These are phyloP conservation scores for Burhinus oedicnemus DNA, from an alignment of 2,113 vertebrate genomes.

Conservation along the genomic window DNA sequence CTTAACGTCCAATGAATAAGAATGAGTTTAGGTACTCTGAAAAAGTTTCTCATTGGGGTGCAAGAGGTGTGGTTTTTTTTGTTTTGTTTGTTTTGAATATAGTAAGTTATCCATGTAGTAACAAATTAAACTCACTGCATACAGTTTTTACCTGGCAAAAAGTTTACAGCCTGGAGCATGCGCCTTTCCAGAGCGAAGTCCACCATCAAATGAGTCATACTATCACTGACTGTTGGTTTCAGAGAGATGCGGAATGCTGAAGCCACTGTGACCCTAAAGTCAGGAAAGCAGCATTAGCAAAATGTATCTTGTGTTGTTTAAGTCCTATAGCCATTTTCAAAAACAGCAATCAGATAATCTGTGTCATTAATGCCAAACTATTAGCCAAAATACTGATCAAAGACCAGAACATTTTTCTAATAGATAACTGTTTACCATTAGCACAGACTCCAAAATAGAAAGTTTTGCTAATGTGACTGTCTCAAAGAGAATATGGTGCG, in stretches of 20 bases:
- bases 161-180: slow-evolving; percentile 84
- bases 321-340: neutral
- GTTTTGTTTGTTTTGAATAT: neutral
- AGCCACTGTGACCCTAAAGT: slow-evolving; percentile 90
- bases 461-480: neutral
- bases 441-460: neutral
- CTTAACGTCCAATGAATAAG: neutral
- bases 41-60: neutral
- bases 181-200: slow-evolving; percentile 88
- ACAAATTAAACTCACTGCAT: neutral
- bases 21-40: neutral
- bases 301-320: neutral
- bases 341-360: neutral
- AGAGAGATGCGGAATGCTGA: slow-evolving; percentile 90
- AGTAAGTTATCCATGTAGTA: rapidly evolving
- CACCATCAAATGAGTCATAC: slow-evolving; percentile 90
- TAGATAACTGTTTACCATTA: neutral
- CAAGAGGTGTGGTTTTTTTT: neutral
- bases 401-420: neutral
- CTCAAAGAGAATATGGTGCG: neutral
- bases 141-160: slow-evolving; percentile 87
- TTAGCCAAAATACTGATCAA: neutral
- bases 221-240: slow-evolving; percentile 86
- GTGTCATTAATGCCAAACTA: neutral
- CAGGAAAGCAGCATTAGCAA: slow-evolving; percentile 55